phyloP scores from a whole-genome alignment of 2,888 invertebrate species.

The Leucoma salicis region DNA sequence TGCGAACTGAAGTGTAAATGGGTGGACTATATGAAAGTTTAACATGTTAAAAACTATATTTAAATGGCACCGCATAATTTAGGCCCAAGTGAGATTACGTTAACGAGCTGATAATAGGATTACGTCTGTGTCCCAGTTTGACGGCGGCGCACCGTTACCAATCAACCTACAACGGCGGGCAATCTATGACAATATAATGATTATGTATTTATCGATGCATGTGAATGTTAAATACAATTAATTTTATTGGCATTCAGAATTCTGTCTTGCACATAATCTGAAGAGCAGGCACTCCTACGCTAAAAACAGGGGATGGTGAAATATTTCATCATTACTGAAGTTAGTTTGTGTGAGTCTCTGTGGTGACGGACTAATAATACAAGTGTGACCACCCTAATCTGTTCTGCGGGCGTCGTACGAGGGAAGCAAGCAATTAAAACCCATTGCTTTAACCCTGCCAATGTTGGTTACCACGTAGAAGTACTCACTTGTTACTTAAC shows the following conservation, averaged over 20 bases:
- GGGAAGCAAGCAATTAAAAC: too few relatives aligned
- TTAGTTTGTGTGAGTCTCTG: too few relatives aligned
- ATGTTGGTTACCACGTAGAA: too few relatives aligned
- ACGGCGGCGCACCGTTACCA: conserved; percentile 58
- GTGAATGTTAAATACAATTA: conserved; percentile 41
- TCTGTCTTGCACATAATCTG: conserved; percentile 36
- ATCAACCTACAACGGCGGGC: conserved; percentile 61
- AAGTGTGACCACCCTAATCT: too few relatives aligned
- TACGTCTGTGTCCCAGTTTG: conserved; percentile 71
- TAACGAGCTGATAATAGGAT: conserved; percentile 79
- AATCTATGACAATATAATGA: conserved; percentile 71
- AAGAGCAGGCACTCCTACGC: neutral
- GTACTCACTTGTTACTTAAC: too few relatives aligned
- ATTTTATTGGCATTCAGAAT: conserved; percentile 46
- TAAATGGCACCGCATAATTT: conserved; percentile 42
- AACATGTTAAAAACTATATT: conserved; percentile 29
- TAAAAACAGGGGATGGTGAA: too few relatives aligned
- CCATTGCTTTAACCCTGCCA: too few relatives aligned
- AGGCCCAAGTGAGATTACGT: conserved; percentile 65
- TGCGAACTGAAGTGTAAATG: too few relatives aligned
- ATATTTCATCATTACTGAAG: too few relatives aligned
- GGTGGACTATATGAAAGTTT: conserved; percentile 8
- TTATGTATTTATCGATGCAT: conserved; percentile 62
- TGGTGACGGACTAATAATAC: too few relatives aligned
- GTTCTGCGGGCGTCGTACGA: too few relatives aligned